phyloP scores from a whole-genome alignment of 2,888 invertebrate genomes.

The Idaea biselata region DNA sequence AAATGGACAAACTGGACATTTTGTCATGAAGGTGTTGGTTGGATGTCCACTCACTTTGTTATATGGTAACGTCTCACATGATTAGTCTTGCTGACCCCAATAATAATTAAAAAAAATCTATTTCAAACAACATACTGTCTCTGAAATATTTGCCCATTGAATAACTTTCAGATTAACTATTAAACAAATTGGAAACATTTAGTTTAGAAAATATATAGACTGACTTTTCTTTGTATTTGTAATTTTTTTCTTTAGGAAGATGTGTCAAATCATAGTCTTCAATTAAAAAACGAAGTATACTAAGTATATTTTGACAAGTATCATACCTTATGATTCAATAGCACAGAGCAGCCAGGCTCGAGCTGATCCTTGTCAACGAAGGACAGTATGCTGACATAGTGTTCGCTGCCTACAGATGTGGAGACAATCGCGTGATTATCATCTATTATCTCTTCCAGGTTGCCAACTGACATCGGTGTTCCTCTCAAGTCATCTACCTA shows the following conservation, averaged over 20 bases:
- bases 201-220: no score
- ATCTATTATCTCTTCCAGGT: conserved; percentile 99
- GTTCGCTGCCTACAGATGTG: conserved; percentile 99
- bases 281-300: no score
- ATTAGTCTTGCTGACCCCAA: no score
- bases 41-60: no score
- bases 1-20: not conserved
- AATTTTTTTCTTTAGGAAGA: no score
- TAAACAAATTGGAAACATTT: not conserved
- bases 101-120: no score
- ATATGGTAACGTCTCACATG: no score
- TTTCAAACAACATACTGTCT: no score
- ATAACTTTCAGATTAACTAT: no score
- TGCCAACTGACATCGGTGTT: conserved; percentile 99
- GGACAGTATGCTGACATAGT: conserved; percentile 99
- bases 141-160: not conserved
- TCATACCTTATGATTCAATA: conserved; percentile 95
- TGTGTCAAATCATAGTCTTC: no score
- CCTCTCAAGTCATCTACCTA: conserved; percentile 98
- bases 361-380: conserved; percentile 99
- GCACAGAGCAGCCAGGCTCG: conserved; percentile 98
- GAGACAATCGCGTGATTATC: conserved; percentile 99
- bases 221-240: no score
- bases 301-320: conserved; percentile 11
- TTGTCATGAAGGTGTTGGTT: no score